Conservation (phyloP, 2,113 vertebrate genomes). For the Gallinago paraguaiae region DNA sequence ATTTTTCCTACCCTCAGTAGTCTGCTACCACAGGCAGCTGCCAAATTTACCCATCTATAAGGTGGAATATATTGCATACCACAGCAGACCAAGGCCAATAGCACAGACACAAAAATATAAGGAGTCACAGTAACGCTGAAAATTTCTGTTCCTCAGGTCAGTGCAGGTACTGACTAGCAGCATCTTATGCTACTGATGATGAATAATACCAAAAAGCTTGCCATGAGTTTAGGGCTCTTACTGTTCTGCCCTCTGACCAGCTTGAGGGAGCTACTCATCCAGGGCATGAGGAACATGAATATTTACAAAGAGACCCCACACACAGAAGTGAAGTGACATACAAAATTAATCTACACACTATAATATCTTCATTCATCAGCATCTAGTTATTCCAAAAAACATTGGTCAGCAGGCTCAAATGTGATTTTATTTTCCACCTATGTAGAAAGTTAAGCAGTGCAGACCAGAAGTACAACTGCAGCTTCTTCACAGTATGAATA, state of each 20-base stretch:
- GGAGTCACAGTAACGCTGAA: not conserved
- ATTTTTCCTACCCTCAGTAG: not conserved
- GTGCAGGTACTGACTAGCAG: not conserved
- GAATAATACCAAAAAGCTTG: fast-evolving
- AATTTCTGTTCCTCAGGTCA: not conserved
- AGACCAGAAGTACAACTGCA: not conserved
- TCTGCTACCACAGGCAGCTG: not conserved
- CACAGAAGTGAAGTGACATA: fast-evolving
- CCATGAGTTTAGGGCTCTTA: not conserved
- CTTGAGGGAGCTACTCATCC: not conserved
- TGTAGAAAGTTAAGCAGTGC: not conserved
- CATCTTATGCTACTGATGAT: not conserved
- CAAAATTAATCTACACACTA: not conserved
- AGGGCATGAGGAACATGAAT: not conserved
- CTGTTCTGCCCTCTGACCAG: not conserved
- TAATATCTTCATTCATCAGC: not conserved
- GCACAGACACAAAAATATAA: not conserved
- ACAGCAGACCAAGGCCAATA: not conserved
- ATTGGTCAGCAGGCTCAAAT: not conserved
- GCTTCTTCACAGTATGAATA: not conserved
- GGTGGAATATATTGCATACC: not conserved
- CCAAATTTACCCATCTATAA: not conserved
- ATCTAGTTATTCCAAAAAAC: not conserved
- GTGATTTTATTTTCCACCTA: not conserved
- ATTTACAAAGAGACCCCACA: fast-evolving